Conservation (phyloP, 2,113 vertebrate species). For the Mugil cephalus region DNA sequence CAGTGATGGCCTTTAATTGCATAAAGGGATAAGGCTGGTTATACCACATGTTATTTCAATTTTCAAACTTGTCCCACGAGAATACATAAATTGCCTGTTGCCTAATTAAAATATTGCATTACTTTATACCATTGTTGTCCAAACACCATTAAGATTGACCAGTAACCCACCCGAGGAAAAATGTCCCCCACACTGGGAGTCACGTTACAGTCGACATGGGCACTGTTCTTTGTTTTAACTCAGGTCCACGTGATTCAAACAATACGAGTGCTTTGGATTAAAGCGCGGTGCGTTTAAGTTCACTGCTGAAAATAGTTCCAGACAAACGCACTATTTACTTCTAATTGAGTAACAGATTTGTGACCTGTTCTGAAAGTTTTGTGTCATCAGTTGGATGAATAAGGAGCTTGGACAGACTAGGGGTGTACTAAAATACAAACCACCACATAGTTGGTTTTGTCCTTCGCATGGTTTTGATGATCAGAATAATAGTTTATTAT, state of each 20-base stretch:
- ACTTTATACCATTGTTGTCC: background rate
- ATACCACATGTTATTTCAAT: slow-evolving; percentile 7
- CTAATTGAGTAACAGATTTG: background rate
- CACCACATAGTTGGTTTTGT: too few relatives aligned
- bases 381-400: too few relatives aligned
- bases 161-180: background rate
- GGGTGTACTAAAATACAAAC: too few relatives aligned
- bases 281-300: background rate
- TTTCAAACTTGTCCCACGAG: slow-evolving; percentile 9
- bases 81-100: background rate
- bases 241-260: background rate
- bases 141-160: too few relatives aligned
- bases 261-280: too few relatives aligned
- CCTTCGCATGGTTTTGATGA: too few relatives aligned
- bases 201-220: background rate
- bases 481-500: too few relatives aligned
- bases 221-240: background rate
- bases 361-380: too few relatives aligned
- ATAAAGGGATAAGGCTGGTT: slow-evolving; percentile 16
- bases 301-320: background rate
- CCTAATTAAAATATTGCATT: background rate
- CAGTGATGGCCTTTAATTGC: slow-evolving; percentile 43
- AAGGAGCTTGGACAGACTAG: too few relatives aligned
- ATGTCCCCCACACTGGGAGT: background rate
- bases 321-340: background rate